Evolutionary conservation across 2,888 invertebrate species (phyloP), one percentile per base, ranked within the genome.

Genomic region (Ephialtes manifestator): DNA sequence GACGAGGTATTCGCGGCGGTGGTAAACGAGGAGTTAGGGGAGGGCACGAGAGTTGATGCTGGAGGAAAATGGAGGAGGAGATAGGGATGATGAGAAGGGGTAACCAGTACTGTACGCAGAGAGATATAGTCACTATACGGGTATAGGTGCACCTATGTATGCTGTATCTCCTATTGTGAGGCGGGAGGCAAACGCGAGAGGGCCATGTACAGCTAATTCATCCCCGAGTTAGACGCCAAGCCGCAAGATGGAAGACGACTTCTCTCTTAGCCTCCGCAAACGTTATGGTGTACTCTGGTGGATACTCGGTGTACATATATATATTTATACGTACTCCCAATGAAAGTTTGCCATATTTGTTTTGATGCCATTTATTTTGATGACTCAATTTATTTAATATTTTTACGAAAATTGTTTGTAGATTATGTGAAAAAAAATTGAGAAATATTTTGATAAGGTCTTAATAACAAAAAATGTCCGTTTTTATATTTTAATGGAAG

Each of bases 181-280:
- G 88, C 68, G 83, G 88, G 86, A 84, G 88, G 89, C 77, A 81
- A 72, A 51, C 84, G 39, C 68, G 83, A 76, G 78, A 80, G 84
- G 82, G 72, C 89, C 89, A 87, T 89, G 89, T 89, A 88, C 80
- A 87, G 90, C 90, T 90, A 91, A 92, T 91, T 90, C 89, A 90
- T 91, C 90, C 89, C 89, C 88, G 88, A 87, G 89, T 89, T 79
- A 91, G 90, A 90, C 89, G 88, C 90, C 90, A 91, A 90, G 89
- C 89, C 87, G 89, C 91, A 91, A 92, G 91, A 92, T 91, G 92
- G 91, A 91, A 89, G 90, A 89, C 89, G 88, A 86, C 90, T 89
- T 86, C 89, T 91, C 89, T 91, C 68, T 77, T 77, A 60, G 51
- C 71, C 81, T 74, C 71, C 70, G 71, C 46, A 63, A 46, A n/a